A percentile compares a stretch with the other conserved stretches of the same genome.
Conservation (phyloP, 1,140 invertebrate species). For the Zaprionus kolodkinae region DNA sequence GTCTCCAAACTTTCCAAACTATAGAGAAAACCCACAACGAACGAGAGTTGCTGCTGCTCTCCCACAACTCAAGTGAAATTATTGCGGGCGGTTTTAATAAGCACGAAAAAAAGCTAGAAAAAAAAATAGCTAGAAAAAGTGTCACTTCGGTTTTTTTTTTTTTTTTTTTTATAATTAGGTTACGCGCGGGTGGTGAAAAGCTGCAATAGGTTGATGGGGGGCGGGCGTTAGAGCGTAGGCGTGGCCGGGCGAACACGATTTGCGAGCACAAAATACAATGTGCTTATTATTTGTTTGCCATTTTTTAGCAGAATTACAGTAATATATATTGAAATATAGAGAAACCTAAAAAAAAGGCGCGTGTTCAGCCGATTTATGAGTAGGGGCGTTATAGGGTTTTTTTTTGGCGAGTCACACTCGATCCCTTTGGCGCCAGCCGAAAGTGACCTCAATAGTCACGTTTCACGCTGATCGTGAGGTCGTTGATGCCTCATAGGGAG, state of each 20-base stretch:
- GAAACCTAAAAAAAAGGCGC: constrained; percentile 27
- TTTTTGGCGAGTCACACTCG: background rate
- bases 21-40: background rate
- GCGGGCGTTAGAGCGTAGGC: background rate
- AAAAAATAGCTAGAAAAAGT: constrained; percentile 36
- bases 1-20: constrained; percentile 37
- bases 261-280: constrained; percentile 29
- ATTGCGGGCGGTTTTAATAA: constrained; percentile 46
- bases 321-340: background rate
- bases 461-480: constrained; percentile 38
- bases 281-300: background rate
- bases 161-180: constrained; percentile 67
- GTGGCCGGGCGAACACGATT: constrained; percentile 19
- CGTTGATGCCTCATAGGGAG: constrained; percentile 23
- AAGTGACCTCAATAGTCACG: constrained; percentile 53
- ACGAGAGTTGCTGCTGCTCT: background rate
- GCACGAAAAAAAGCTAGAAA: constrained; percentile 37
- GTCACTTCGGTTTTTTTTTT: constrained; percentile 52
- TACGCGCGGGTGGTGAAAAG: constrained; percentile 65
- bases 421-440: constrained; percentile 1
- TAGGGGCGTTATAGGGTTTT: background rate
- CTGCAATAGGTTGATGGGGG: constrained; percentile 31
- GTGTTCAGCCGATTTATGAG: constrained; percentile 9
- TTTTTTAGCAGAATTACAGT: background rate
- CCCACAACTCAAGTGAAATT: constrained; percentile 13